Conservation (phyloP, 2,888 invertebrate species). For the Drosophila demipolita region DNA sequence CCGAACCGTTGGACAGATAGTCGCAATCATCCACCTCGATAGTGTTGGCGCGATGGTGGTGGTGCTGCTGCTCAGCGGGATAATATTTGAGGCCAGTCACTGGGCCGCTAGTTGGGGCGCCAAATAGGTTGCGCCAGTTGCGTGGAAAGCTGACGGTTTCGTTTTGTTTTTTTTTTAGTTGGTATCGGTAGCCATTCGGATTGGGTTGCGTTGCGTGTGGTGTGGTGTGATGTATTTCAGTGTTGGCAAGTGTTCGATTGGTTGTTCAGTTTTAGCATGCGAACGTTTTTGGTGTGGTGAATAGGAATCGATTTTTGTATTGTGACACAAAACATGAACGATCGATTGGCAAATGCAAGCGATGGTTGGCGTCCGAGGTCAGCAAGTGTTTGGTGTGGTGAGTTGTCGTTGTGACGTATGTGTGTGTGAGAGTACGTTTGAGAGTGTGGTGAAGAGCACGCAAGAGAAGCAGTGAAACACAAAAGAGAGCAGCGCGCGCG, state of each 20-base stretch:
- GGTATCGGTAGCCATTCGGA: slow-evolving; percentile 25
- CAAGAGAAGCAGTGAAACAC: slow-evolving; percentile 79
- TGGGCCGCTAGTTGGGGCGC: slow-evolving; percentile 64
- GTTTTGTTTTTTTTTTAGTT: slow-evolving; percentile 38
- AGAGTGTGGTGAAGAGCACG: slow-evolving; percentile 64
- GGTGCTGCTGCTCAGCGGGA: slow-evolving; percentile 64
- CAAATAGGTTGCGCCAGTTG: slow-evolving; percentile 84
- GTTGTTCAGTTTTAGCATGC: slow-evolving; percentile 21
- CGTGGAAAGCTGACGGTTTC: slow-evolving; percentile 82
- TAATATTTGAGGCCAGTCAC: slow-evolving; percentile 61
- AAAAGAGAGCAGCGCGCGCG: slow-evolving; percentile 74
- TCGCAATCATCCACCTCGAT: slow-evolving; percentile 84
- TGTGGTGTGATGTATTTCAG: slow-evolving; percentile 2
- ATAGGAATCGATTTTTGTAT: slow-evolving; percentile 23
- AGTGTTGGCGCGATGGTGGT: slow-evolving; percentile 82
- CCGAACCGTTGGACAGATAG: slow-evolving; percentile 64
- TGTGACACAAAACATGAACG: slow-evolving; percentile 55
- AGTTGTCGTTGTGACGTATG: slow-evolving; percentile 43
- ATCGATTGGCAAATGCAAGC: slow-evolving; percentile 63
- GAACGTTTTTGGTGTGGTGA: slow-evolving; percentile 12
- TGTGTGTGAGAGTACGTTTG: slow-evolving; percentile 35
- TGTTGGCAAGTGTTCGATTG: slow-evolving; percentile 12
- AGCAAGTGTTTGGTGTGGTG: slow-evolving; percentile 48
- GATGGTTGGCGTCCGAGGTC: slow-evolving; percentile 71
- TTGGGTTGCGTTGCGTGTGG: slow-evolving; percentile 1